Base-by-base conservation (phyloP, 1,140 invertebrate species). In the Diprion similis region DNA sequence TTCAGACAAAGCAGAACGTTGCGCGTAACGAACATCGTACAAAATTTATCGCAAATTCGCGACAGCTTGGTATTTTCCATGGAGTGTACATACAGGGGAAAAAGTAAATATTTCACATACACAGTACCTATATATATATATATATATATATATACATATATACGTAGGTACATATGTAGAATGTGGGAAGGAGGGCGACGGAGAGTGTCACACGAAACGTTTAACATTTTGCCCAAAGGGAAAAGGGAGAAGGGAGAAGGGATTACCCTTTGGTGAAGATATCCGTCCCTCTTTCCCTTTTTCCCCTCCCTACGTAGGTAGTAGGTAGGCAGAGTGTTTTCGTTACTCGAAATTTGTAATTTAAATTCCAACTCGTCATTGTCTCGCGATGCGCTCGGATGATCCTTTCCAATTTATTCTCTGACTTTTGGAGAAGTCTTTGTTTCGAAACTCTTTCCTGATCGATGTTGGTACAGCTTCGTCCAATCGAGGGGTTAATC, bases 51-150 rank as follows among this genome's bases (percentile, higher is more conserved):
- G 51, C 51, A 17, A 17, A 8, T 59, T 37, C 6, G 51, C 51
- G 51, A 59, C 51, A 59, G 51, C 51, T 59, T 17, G 51, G 51
- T 59, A 59, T 59, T 59, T 59, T 59, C 51, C 51, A 59, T 59
- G 8, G 7, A 59, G 1, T 37, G 6, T 37, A 1, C 24, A 6
- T 6, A 37, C n/a, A n/a, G n/a, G 6, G 24, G 24, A 37, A 37
- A 37, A 37, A 37, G 24, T 37, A 37, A 37, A 37, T 37, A 37
- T 37, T 3, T 37, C 24, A 37, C 24, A 37, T 0, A 6, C 24
- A 37, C 24, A 37, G 24, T 37, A n/a, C n/a, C n/a, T n/a, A n/a
- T n/a, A n/a, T n/a, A n/a, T n/a, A n/a, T n/a, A n/a, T n/a, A n/a
- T n/a, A n/a, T n/a, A n/a, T n/a, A n/a, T n/a, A n/a, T n/a, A n/a